Base-by-base conservation (phyloP, 2,888 invertebrate species). In the Trypoxylon attenuatum region DNA sequence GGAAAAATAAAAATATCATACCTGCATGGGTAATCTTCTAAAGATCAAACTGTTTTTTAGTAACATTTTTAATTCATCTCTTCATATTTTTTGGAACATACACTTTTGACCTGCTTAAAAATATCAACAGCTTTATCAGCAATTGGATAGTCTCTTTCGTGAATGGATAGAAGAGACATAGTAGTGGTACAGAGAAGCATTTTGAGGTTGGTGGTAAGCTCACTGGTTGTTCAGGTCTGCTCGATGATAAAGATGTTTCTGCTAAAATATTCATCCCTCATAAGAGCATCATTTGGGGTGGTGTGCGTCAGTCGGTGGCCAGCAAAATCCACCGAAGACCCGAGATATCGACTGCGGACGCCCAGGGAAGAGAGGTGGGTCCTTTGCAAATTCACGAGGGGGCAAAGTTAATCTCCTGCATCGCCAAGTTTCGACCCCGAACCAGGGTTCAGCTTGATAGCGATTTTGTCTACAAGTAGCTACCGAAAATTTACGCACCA, bases 251-350 rank as follows among this genome's bases (percentile, higher is more conserved):
- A 57, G 76, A 72, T 58, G 61, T 50, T 39, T 52, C 29, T 25
- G 29, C 43, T 72, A 50, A 75, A 75, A 72, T 75, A 76, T 75
- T 75, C 68, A 75, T 69, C 51, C 54, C 25, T 70, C 59, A 65
- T 70, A 59, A 65, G 70, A 65, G 61, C 52, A 47, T 43, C 38
- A 21, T 33, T 51, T 33, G 22, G 33, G 57, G 10, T 6, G 33
- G 15, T 3, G 21, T 19, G 25, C 22, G 18, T n/a, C 13, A 49
- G 50, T 15, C 25, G 23, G 25, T 15, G 59, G 25, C 13, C 19
- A 16, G n/a, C 23, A 22, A 52, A 50, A 69, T 68, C 58, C 70
- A 55, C 25, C 38, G 62, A 49, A 57, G 68, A 68, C 56, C 38
- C 49, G 19, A 63, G 45, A 62, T 67, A 57, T 67, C 57, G 57